Evolutionary conservation across 2,888 invertebrate genomes (phyloP).

Genomic region (Diarsia mendica): DNA sequence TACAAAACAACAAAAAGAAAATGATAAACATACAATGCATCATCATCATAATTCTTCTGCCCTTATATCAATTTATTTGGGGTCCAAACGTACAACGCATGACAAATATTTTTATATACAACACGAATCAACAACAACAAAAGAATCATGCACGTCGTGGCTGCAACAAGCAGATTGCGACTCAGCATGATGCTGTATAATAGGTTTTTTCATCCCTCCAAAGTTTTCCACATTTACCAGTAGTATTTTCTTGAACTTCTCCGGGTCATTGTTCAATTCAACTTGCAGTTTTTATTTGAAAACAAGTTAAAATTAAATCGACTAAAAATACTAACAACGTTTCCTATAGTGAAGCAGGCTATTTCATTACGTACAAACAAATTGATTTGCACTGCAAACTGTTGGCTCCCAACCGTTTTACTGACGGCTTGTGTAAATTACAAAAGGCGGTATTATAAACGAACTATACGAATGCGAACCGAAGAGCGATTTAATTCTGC

Average conservation of each 20-base stretch:
- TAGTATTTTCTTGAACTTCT: no score
- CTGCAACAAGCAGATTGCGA: no score
- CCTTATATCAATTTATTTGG: no score
- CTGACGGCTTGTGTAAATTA: conserved; percentile 76
- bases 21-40: no score
- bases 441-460: conserved; percentile 67
- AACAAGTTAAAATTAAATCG: not conserved
- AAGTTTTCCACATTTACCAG: not conserved
- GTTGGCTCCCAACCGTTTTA: conserved; percentile 70
- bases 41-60: no score
- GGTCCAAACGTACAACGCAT: no score
- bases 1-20: no score
- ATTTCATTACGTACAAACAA: conserved; percentile 60
- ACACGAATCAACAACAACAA: no score
- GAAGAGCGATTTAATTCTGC: conserved; percentile 65
- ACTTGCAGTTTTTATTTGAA: not conserved
- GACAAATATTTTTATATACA: no score
- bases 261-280: not conserved
- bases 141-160: no score
- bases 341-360: not conserved
- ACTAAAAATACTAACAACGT: not conserved
- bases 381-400: conserved; percentile 75
- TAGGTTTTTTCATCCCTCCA: not conserved
- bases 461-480: conserved; percentile 56
- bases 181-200: not conserved